Conservation (phyloP, 2,797 vertebrate species). For the Triplophysa yarkandensis region DNA sequence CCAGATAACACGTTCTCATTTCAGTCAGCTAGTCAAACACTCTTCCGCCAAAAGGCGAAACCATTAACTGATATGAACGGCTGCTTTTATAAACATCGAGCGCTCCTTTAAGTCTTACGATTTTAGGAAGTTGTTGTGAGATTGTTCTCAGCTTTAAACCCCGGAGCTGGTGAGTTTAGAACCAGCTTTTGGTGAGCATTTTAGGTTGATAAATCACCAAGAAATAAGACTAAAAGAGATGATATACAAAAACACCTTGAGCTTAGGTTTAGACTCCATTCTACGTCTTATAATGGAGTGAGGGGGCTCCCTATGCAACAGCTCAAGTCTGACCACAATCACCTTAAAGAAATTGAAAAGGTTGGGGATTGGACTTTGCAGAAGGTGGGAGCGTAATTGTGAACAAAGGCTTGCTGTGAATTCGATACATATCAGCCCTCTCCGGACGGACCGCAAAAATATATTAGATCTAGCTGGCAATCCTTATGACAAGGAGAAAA, state of each 20-base stretch:
- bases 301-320: constrained; percentile 30
- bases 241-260: neutral
- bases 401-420: constrained; percentile 60
- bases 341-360: constrained; percentile 60
- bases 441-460: constrained; percentile 54
- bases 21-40: constrained; percentile 5
- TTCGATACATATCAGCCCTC: constrained; percentile 57
- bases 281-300: constrained; percentile 1
- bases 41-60: constrained; percentile 39
- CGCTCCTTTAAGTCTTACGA: constrained; percentile 59
- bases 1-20: constrained; percentile 32
- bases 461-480: constrained; percentile 65
- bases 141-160: constrained; percentile 23
- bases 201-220: constrained; percentile 25
- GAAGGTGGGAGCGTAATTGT: constrained; percentile 60
- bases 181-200: constrained; percentile 5
- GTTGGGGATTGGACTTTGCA: constrained; percentile 64
- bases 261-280: constrained; percentile 38
- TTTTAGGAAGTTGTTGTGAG: constrained; percentile 49
- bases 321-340: constrained; percentile 49
- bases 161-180: constrained; percentile 21
- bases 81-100: constrained; percentile 18
- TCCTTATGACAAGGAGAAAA: constrained; percentile 59
- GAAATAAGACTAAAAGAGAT: constrained; percentile 2
- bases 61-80: constrained; percentile 29